Conservation (phyloP, 2,888 invertebrate genomes). For the Sphaeridia pumilis region DNA sequence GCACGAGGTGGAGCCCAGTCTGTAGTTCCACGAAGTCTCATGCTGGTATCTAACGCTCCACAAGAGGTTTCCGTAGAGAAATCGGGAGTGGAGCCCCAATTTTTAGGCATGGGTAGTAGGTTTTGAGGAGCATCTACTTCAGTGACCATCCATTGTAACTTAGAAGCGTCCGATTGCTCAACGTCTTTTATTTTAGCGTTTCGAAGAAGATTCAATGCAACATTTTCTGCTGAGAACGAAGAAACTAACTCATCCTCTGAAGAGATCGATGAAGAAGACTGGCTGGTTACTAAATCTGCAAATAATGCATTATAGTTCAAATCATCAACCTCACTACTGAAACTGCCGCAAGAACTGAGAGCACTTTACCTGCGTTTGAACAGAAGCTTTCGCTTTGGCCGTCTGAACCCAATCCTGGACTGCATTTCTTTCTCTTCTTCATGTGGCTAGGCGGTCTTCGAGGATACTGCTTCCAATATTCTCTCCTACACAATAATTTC, state of each 20-base stretch:
- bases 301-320: background rate
- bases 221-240: constrained; percentile 60
- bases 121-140: constrained; percentile 66
- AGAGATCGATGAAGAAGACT: constrained; percentile 26
- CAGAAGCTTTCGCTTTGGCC: constrained; percentile 23
- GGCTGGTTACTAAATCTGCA: constrained; percentile 23
- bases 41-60: constrained; percentile 30
- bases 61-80: constrained; percentile 41
- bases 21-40: constrained; percentile 53
- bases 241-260: constrained; percentile 40
- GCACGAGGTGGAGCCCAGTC: constrained; percentile 77
- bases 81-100: constrained; percentile 53
- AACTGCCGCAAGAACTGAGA: background rate
- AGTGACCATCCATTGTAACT: constrained; percentile 66
- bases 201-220: constrained; percentile 62
- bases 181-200: constrained; percentile 55
- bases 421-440: constrained; percentile 25
- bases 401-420: constrained; percentile 19
- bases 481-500: constrained; percentile 18
- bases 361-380: constrained; percentile 21
- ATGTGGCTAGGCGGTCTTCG: constrained; percentile 27
- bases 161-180: constrained; percentile 62
- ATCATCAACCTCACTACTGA: background rate
- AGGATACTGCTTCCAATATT: constrained; percentile 31
- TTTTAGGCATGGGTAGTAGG: constrained; percentile 61